Base-by-base conservation (phyloP, 2,113 vertebrate species). In the Erythrocercus mccallii region DNA sequence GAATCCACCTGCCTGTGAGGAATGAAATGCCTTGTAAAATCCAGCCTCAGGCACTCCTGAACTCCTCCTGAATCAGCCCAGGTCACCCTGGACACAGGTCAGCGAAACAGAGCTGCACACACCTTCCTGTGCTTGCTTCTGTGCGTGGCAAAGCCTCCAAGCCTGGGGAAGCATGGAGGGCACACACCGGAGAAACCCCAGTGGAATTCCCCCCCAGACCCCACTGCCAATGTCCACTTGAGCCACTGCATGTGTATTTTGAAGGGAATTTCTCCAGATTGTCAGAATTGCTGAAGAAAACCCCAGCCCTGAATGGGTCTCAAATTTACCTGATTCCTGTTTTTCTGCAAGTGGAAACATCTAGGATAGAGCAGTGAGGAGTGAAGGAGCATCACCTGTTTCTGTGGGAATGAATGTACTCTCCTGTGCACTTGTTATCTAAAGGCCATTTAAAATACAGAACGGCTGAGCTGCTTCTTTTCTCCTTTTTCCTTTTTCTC, bases 91-190 rank as follows among this genome's bases (percentile, higher is more conserved):
- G 80, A 6, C 47, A 81, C 12, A 19, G 50, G 27, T 47, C 56
- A 78, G 33, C 0, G 1, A 35, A 53, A n/a, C 10, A 50, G 50
- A 82, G 50, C 35, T 42, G 40, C 30, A 2, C 3, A 5, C 60
- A 30, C 20, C 16, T 74, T 47, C 21, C 79, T 5, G 0, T 19
- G 56, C 27, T 56, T 16, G 0, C 33, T 80, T 53, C 88, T 66
- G 53, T 38, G 5, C 0, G 0, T 38, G 44, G 51, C 44, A 79
- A 45, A 68, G 45, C 42, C 73, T 33, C 9, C 0, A 0, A 84
- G 48, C 22, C 24, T 5, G 1, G n/a, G 19, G 35, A 38, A 74
- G 44, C 23, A 20, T 0, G 21, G 25, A 71, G 30, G 8, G 42
- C 27, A 37, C 5, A 5, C 12, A 2, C 2, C 1, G 1, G 14